Conservation (phyloP, 2,797 vertebrate species). For the Streptopelia turtur region DNA sequence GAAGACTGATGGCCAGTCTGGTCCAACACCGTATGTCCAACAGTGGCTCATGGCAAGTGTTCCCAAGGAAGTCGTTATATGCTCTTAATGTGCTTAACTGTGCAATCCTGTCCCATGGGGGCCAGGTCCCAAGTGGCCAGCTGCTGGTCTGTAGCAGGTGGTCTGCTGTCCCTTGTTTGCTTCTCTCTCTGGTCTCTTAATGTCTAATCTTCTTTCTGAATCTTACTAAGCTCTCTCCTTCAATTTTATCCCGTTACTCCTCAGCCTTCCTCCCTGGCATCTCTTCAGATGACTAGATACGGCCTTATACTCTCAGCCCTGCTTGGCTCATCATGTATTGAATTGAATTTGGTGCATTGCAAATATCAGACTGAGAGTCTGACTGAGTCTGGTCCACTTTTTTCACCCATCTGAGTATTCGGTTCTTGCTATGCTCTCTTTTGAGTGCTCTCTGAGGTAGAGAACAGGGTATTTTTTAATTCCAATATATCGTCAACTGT, state of each 20-base stretch:
- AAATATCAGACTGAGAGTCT: neutral
- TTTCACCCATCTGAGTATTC: neutral
- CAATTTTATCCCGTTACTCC: neutral
- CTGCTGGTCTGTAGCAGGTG: neutral
- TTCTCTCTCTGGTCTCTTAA: neutral
- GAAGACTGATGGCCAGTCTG: neutral
- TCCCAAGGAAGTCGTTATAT: neutral
- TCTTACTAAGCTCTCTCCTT: neutral
- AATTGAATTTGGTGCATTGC: neutral
- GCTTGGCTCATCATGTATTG: accelerated
- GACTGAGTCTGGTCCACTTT: neutral
- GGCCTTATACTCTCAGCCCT: neutral
- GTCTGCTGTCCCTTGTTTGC: neutral
- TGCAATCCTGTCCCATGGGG: neutral
- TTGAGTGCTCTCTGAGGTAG: neutral
- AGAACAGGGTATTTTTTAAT: neutral
- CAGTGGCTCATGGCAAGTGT: neutral
- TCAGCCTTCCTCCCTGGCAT: neutral
- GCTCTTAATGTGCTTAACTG: neutral
- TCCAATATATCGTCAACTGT: neutral
- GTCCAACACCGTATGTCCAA: neutral
- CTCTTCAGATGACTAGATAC: neutral
- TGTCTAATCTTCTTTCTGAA: neutral
- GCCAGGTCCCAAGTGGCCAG: neutral
- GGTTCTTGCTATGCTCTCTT: neutral